A percentile compares a stretch with the other conserved stretches of the same genome.
Evolutionary conservation across 2,797 vertebrate species (phyloP).

Genomic region (Gila robusta): DNA sequence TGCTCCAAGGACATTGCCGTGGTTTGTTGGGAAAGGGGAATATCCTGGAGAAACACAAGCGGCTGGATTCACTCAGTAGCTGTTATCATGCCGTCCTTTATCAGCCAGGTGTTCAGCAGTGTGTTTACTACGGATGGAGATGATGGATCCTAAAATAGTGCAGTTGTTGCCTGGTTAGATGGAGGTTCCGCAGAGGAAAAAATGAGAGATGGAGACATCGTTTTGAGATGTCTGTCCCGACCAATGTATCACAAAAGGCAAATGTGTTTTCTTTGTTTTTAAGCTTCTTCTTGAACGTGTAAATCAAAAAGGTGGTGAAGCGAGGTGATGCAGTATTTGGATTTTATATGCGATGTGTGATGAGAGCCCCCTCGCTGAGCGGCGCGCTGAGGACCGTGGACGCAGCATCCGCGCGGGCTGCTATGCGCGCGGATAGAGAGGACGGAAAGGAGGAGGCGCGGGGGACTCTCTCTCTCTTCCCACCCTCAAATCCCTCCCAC

Average conservation of each 20-base stretch:
- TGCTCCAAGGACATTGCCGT: conserved; percentile 85
- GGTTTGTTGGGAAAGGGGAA: conserved; percentile 63
- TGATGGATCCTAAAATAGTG: conserved; percentile 66
- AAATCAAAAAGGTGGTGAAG: conserved; percentile 58
- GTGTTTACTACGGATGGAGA: conserved; percentile 57
- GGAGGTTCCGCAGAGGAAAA: conserved; percentile 66
- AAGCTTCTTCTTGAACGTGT: conserved; percentile 49
- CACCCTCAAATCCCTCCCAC: conserved; percentile 61
- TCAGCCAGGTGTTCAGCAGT: conserved; percentile 41
- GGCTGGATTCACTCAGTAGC: conserved; percentile 52
- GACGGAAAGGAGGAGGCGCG: conserved; percentile 50
- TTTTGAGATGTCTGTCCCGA: conserved; percentile 59
- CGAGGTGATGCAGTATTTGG: conserved; percentile 60
- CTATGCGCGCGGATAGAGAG: conserved; percentile 59
- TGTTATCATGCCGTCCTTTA: conserved; percentile 50
- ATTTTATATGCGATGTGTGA: conserved; percentile 66
- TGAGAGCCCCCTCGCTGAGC: conserved; percentile 65
- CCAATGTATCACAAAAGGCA: conserved; percentile 35
- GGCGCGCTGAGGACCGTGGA: conserved; percentile 76
- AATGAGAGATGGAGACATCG: conserved; percentile 61
- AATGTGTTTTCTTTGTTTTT: conserved; percentile 37
- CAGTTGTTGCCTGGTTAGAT: conserved; percentile 65
- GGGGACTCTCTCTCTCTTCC: conserved; percentile 33
- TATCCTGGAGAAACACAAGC: conserved; percentile 59
- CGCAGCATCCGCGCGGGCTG: conserved; percentile 79